Evolutionary conservation across 1,140 invertebrate genomes (phyloP), one percentile per base, ranked within the genome.

Genomic region (Amyelois transitella): DNA sequence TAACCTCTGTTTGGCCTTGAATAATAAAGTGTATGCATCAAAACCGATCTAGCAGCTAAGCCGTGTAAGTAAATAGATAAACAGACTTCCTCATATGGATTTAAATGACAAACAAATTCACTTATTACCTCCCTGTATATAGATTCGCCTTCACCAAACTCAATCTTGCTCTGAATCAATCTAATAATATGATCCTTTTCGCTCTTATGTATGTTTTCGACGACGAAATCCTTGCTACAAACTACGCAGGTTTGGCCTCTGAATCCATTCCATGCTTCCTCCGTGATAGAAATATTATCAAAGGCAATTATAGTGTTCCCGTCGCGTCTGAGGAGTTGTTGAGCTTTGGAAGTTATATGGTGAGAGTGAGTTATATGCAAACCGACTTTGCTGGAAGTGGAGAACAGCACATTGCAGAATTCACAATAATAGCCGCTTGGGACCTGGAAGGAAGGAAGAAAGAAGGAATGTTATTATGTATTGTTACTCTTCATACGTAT

Each of bases 351-450:
- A 0, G 8, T 43, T 0, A 51, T 17, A 38, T 79, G 76, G 2
- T 38, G 22, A 2, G 50, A 24, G 8, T 74, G 58, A 19, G 6
- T 17, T 3, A 79, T 38, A 56, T 79, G 76, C 10, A 64, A 22
- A 0, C 20, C 25, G 4, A 70, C 60, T 63, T 70, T 71, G 10
- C 58, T 43, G 1, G 55, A 18, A 1, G 64, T 76, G 10, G 53
- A n/a, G 10, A 76, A 32, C n/a, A 79, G 22, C 3, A 64, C 12
- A 38, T 76, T 77, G 57, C 76, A 79, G 20, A 60, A 65, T 53
- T 69, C 72, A 45, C 76, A 79, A 28, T 69, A 76, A 48, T 79
- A 79, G 8, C 75, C 73, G 18, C 43, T 50, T 53, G 64, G 62
- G 10, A 78, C 63, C 76, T 76, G 54, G 19, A 53, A 69, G 18